phyloP scores from a whole-genome alignment of 2,113 vertebrate species.

The Dromas ardeola region DNA sequence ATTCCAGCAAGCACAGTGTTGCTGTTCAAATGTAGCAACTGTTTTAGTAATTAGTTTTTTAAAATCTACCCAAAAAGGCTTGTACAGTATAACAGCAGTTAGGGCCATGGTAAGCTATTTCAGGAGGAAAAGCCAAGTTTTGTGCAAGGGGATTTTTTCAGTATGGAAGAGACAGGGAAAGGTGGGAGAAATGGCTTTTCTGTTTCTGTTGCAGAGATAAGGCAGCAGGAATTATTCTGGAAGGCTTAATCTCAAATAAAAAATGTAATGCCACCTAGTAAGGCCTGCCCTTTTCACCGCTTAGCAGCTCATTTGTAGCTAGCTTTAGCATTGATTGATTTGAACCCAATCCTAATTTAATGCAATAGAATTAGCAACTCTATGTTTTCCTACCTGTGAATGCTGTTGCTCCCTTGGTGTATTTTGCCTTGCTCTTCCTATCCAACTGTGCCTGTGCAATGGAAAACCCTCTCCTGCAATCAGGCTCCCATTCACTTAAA shows the following conservation, averaged over 20 bases:
- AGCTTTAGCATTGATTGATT: not conserved
- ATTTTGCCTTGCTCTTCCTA: not conserved
- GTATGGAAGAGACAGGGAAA: not conserved
- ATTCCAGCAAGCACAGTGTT: not conserved
- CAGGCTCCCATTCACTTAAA: not conserved
- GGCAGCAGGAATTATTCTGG: not conserved
- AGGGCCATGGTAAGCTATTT: not conserved
- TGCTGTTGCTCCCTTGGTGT: not conserved
- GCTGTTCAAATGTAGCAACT: not conserved
- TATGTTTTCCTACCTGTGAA: not conserved
- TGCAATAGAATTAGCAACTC: not conserved
- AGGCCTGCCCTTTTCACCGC: not conserved
- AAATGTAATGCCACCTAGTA: not conserved
- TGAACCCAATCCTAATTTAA: not conserved
- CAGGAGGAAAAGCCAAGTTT: not conserved
- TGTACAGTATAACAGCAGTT: not conserved
- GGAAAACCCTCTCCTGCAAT: not conserved
- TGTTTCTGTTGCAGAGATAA: not conserved
- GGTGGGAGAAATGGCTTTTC: not conserved
- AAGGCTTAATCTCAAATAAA: not conserved
- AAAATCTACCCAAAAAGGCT: not conserved
- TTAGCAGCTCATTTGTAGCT: not conserved
- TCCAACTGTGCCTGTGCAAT: accelerated
- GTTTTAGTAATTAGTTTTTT: not conserved
- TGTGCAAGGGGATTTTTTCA: not conserved